Conservation (phyloP, 2,888 invertebrate genomes). For the Himalopsyche kuldschensis region DNA sequence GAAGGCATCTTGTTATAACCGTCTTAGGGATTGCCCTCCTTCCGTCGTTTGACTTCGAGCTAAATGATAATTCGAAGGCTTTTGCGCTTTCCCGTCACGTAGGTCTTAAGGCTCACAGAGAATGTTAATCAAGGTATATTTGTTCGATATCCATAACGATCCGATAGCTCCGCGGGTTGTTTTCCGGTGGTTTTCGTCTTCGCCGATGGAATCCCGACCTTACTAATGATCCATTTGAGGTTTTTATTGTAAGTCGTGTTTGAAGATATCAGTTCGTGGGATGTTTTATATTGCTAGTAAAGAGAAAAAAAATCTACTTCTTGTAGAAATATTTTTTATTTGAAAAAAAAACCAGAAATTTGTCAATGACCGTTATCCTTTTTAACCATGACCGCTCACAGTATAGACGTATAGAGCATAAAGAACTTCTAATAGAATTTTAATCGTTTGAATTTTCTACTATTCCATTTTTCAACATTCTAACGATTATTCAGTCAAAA, state of each 20-base stretch:
- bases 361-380: no score
- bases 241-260: not conserved
- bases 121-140: conserved; percentile 7
- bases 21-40: not conserved
- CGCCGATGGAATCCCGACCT: not conserved
- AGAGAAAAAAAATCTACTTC: no score
- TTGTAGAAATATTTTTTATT: no score
- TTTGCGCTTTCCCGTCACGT: conserved; percentile 3
- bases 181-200: not conserved
- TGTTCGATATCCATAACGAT: not conserved
- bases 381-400: no score
- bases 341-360: no score
- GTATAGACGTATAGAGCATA: no score
- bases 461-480: no score
- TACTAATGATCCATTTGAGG: not conserved
- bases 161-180: not conserved
- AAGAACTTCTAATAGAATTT: no score
- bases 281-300: not conserved
- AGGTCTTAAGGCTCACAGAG: not conserved
- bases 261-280: not conserved
- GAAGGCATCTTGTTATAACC: not conserved
- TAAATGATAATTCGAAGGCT: not conserved
- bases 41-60: not conserved
- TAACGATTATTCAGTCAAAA: no score
- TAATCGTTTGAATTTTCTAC: no score